Conservation (phyloP, 2,888 invertebrate genomes). For the Atherix ibis region DNA sequence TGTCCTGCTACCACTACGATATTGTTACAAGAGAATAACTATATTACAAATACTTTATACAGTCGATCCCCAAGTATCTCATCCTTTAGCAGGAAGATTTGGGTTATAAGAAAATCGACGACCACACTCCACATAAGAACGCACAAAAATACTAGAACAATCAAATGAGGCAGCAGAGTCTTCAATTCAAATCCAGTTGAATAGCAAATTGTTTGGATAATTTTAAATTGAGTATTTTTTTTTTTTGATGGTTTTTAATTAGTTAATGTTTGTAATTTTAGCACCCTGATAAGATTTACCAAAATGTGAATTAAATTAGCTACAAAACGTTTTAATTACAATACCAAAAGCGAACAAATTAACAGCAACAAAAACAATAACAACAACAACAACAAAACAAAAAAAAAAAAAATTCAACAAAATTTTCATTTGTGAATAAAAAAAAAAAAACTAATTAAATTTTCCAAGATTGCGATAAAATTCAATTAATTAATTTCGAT, state of each 20-base stretch:
- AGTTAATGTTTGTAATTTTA: slow-evolving; percentile 7
- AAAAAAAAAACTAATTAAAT: slow-evolving; percentile 5
- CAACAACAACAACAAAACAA: too few relatives aligned
- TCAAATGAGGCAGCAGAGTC: neutral
- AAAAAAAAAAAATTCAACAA: slow-evolving; percentile 1
- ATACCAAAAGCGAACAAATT: neutral
- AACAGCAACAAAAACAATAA: too few relatives aligned
- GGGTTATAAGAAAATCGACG: neutral
- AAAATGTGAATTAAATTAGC: slow-evolving; percentile 1
- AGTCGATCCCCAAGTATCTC: neutral
- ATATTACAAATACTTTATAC: too few relatives aligned
- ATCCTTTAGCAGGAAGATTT: neutral
- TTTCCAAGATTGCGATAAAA: neutral
- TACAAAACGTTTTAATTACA: slow-evolving; percentile 3
- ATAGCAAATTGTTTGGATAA: slow-evolving; percentile 9
- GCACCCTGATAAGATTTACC: neutral
- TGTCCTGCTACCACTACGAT: too few relatives aligned
- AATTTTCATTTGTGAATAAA: slow-evolving; percentile 1
- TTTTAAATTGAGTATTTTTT: slow-evolving; percentile 10
- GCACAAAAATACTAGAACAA: neutral
- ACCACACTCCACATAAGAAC: neutral
- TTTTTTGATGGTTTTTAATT: slow-evolving; percentile 10
- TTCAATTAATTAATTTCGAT: neutral
- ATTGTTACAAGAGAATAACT: too few relatives aligned
- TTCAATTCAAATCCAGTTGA: slow-evolving; percentile 1